Evolutionary conservation across 2,113 vertebrate genomes (phyloP), one percentile per base, ranked within the genome.

Genomic region (Apodemus sylvaticus): DNA sequence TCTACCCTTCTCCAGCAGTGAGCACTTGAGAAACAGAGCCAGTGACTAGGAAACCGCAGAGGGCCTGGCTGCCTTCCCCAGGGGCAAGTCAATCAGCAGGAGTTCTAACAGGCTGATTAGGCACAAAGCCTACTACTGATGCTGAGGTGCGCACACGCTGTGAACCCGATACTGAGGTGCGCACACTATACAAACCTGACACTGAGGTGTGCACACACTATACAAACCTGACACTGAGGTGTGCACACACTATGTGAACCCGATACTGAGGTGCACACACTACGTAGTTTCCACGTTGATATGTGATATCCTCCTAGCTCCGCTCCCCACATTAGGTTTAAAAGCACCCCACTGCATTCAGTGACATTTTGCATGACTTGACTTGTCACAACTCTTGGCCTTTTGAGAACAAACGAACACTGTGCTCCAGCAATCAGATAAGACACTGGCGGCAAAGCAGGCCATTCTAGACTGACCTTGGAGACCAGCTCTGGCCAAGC

Each of bases 401-500:
- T 97, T 73, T 36, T 94, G 92, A 97, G 92, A 96, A 96, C 58
- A 93, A 77, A 95, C 92, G 31, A 88, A 70, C 48, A 78, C 76
- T 91, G 22, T 70, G 62, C 93, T 95, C 96, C 73, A 58, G 34
- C 71, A 36, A 93, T 93, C 85, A 92, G 92, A 85, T 96, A 93
- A 97, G 92, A 79, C 4, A 24, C 92, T 39, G 90, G 64, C 7
- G 48, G 68, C 74, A 93, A 83, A 95, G 60, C 94, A 91, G 94
- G 68, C 86, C 93, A 48, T 60, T 95, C 86, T 36, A 73, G 89
- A 95, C 51, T 95, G 94, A 95, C 97, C 97, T 93, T 98, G 96
- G 96, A 95, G 24, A 92, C 6, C 7, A 94, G 60, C 26, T 14
- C 95, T 31, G 3, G 48, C 66, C 58, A 45, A 64, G 48, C 74